These are phyloP conservation scores for Oopsacas minuta DNA, from an alignment of 37 sponge, comb jelly and placozoan genomes.

Conservation along the genomic window DNA sequence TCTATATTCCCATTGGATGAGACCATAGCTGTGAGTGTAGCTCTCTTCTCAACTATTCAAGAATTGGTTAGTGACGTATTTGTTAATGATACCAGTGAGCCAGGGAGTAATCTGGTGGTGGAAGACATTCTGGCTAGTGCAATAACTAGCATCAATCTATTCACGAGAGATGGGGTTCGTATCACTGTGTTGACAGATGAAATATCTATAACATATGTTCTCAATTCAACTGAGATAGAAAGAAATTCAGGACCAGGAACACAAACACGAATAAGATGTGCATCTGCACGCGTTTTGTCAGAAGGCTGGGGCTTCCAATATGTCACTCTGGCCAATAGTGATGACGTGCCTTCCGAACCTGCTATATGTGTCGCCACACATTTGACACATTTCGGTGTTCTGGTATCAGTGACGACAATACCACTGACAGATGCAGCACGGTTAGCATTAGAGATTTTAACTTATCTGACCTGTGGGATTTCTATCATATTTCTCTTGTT, in stretches of 20 bases:
- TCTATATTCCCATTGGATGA: neutral
- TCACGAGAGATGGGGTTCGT: neutral
- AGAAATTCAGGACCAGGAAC: neutral
- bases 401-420: neutral
- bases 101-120: neutral
- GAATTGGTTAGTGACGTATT: neutral
- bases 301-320: neutral
- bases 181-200: neutral
- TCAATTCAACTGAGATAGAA: neutral
- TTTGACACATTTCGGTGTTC: neutral
- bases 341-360: neutral
- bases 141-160: neutral
- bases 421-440: neutral
- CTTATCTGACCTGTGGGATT: neutral
- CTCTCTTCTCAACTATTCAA: neutral
- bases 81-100: neutral
- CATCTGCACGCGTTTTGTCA: neutral
- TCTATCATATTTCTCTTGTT: neutral
- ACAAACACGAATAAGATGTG: neutral
- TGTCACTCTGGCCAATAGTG: neutral
- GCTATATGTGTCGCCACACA: neutral
- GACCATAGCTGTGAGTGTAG: neutral
- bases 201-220: neutral
- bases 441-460: neutral
- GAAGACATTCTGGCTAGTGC: neutral